Evolutionary conservation across 2,797 vertebrate genomes (phyloP), one percentile per base, ranked within the genome.

Genomic region (Aulostomus chinensis): DNA sequence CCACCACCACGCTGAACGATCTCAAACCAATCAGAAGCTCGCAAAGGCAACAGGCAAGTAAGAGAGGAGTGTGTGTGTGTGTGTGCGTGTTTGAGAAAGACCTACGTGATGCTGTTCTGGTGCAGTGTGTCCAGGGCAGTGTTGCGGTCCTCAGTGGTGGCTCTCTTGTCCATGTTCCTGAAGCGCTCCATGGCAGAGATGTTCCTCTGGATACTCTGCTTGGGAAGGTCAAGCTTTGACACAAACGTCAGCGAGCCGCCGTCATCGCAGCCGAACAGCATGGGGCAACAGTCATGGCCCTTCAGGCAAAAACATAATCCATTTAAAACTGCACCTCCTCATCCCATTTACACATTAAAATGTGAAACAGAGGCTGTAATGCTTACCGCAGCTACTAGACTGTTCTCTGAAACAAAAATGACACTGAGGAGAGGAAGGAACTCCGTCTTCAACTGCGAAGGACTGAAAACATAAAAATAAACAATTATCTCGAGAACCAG

Each of bases 101-200:
- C 95, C 73, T 91, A 98, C 96, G 95, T 98, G 88, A 97, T 97
- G 83, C 95, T 97, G 83, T 98, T 97, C 90, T 98, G 96, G 89
- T 98, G 95, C 79, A 97, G 89, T 0, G 96, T 98, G 76, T 97
- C 95, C 89, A 98, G 85, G 47, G 93, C 89, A 11, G 95, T 93
- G 84, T 98, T 98, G 73, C 95, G 95, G 76, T 99, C 96, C 66
- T 98, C 97, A 0, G 95, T 96, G 11, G 96, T 98, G 80, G 96
- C 97, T 83, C 96, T 92, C 89, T 98, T 98, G 65, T 99, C 97
- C 97, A 99, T 96, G 89, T 99, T 99, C 54, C 95, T 94, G 89
- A 99, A 99, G 80, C 97, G 96, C 38, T 99, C 97, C 97, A 98
- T 99, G 60, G 97, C 97, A 0, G 96, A 99, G 85, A 99, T 97